These are phyloP conservation scores for Stegodyphus mimosarum DNA, from an alignment of 1,140 invertebrate species.

Conservation along the genomic window DNA sequence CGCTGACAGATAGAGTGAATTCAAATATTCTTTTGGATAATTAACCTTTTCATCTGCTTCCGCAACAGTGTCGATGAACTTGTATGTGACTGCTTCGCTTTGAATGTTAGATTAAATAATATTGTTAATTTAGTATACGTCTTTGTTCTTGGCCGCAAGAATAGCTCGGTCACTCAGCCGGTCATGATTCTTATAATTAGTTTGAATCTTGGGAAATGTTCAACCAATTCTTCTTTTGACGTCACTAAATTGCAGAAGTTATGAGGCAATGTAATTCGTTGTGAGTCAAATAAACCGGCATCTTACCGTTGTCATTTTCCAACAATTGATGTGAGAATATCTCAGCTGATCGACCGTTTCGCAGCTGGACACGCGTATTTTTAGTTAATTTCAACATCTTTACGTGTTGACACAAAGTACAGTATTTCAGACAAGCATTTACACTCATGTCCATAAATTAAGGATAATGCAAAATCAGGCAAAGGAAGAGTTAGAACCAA, in stretches of 20 bases:
- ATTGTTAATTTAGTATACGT: neutral
- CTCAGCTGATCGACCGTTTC: too few species aligned
- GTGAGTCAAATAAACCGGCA: neutral
- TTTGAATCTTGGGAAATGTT: constrained; percentile 65
- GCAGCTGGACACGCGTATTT: too few species aligned
- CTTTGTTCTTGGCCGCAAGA: constrained; percentile 62
- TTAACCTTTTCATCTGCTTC: constrained; percentile 62
- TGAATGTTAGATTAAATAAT: constrained; percentile 26
- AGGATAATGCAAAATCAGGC: too few species aligned
- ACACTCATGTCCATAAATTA: too few species aligned
- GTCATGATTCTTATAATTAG: constrained; percentile 63
- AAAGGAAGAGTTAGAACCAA: too few species aligned
- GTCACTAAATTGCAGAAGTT: constrained; percentile 3
- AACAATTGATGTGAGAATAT: neutral
- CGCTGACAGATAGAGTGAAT: constrained; percentile 66
- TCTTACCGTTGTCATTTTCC: neutral
- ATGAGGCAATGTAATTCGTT: constrained; percentile 5
- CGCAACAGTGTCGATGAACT: neutral
- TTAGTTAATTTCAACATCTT: too few species aligned
- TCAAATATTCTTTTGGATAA: constrained; percentile 68
- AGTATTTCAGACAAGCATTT: too few species aligned
- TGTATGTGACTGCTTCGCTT: constrained; percentile 8
- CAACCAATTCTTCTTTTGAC: constrained; percentile 6
- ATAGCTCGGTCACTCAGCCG: constrained; percentile 66
- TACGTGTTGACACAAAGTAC: too few species aligned